These are phyloP conservation scores for Cololabis saira DNA, from an alignment of 2,113 vertebrate species.

Conservation along the genomic window DNA sequence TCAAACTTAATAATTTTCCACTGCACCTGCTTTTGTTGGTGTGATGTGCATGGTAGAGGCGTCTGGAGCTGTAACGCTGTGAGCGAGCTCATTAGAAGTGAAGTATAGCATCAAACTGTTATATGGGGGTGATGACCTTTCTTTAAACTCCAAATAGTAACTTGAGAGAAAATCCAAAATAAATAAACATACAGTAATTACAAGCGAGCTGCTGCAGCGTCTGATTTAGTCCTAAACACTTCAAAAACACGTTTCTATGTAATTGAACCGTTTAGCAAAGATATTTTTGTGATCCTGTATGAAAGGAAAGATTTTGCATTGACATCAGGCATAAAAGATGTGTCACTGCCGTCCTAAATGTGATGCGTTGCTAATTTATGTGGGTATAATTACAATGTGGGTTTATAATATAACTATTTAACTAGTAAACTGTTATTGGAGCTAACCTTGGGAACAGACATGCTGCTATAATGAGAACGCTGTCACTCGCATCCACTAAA, in stretches of 20 bases:
- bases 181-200: background rate
- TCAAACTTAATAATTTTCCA: constrained; percentile 18
- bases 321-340: background rate
- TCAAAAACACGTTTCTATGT: constrained; percentile 10
- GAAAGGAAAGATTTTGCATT: background rate
- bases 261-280: constrained; percentile 7
- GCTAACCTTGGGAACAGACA: constrained; percentile 42
- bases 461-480: constrained; percentile 10
- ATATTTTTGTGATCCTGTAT: background rate
- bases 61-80: background rate
- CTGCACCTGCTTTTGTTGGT: constrained; percentile 28
- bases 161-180: background rate
- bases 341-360: constrained; percentile 3
- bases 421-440: constrained; percentile 22
- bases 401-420: constrained; percentile 23
- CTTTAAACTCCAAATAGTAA: constrained; percentile 20
- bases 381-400: constrained; percentile 19
- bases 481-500: constrained; percentile 14
- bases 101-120: constrained; percentile 28
- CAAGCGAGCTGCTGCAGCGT: constrained; percentile 5
- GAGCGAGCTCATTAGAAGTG: constrained; percentile 35
- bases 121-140: constrained; percentile 25
- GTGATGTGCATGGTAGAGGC: background rate
- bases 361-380: background rate
- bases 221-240: background rate